Conservation (phyloP, 92 coral and sea anemone species). For the Heliopora coerulea region DNA sequence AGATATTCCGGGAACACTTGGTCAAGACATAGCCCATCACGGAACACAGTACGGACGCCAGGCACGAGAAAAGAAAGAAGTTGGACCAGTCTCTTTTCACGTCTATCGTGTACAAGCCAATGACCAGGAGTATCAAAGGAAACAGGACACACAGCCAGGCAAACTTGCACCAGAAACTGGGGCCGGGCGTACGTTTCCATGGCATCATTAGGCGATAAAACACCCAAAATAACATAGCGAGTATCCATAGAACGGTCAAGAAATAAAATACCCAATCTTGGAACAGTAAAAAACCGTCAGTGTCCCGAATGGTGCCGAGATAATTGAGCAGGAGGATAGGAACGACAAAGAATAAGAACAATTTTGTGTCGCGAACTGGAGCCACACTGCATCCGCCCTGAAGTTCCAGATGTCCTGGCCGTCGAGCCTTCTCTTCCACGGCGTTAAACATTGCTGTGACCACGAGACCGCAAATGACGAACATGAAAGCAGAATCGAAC, state of each 20-base stretch:
- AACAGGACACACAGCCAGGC: constrained; percentile 57
- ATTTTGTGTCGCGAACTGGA: constrained; percentile 69
- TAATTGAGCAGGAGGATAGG: constrained; percentile 86
- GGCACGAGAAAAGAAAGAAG: constrained; percentile 90
- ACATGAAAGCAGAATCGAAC: constrained; percentile 99
- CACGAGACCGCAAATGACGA: constrained; percentile 85
- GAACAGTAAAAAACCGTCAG: constrained; percentile 66
- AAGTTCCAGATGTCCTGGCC: background rate
- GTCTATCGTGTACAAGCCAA: constrained; percentile 59
- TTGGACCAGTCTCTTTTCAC: constrained; percentile 71
- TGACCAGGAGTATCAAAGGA: constrained; percentile 73
- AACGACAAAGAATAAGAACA: constrained; percentile 87
- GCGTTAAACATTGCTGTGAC: constrained; percentile 78
- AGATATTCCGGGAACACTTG: background rate
- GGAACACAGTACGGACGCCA: constrained; percentile 69
- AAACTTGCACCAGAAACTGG: constrained; percentile 34
- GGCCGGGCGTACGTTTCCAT: constrained; percentile 42
- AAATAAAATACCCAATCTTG: constrained; percentile 74
- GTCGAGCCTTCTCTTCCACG: constrained; percentile 41
- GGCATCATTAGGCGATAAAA: constrained; percentile 67
- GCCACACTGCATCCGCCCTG: constrained; percentile 33
- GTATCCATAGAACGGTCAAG: constrained; percentile 64
- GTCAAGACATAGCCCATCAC: constrained; percentile 37
- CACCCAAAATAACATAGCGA: constrained; percentile 75
- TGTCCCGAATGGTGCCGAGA: constrained; percentile 83